These are phyloP conservation scores for Polyploca ridens DNA, from an alignment of 2,888 invertebrate genomes.

Conservation along the genomic window DNA sequence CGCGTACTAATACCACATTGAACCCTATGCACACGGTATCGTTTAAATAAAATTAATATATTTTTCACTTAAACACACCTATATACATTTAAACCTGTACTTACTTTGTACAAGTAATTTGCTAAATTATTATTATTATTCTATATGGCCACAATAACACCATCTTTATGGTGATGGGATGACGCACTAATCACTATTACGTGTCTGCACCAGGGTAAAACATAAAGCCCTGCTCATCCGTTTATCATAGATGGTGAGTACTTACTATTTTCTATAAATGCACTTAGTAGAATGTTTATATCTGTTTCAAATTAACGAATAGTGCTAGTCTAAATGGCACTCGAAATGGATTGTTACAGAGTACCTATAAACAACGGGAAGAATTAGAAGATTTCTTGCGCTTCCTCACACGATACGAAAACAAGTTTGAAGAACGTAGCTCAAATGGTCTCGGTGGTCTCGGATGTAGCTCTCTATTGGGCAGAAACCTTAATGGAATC, in stretches of 20 bases:
- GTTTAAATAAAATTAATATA: background rate
- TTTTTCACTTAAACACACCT: constrained; percentile 4
- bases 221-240: constrained; percentile 42
- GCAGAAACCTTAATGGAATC: constrained; percentile 40
- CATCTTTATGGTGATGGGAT: constrained; percentile 38
- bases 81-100: background rate
- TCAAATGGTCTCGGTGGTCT: constrained; percentile 35
- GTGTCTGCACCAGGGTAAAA: constrained; percentile 48
- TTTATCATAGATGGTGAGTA: constrained; percentile 52
- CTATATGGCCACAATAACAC: constrained; percentile 25
- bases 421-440: constrained; percentile 47
- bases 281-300: constrained; percentile 24
- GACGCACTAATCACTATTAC: constrained; percentile 46
- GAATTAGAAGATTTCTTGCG: constrained; percentile 66
- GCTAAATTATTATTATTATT: too few relatives aligned
- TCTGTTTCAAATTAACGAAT: background rate
- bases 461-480: constrained; percentile 44
- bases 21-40: constrained; percentile 11
- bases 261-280: constrained; percentile 36
- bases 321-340: constrained; percentile 16
- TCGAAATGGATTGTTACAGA: constrained; percentile 67
- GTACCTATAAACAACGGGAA: constrained; percentile 58
- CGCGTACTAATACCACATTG: constrained; percentile 13
- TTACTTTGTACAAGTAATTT: constrained; percentile 7
- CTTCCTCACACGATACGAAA: constrained; percentile 61